phyloP scores from a whole-genome alignment of 2,113 vertebrate species.

The Danionella cerebrum region DNA sequence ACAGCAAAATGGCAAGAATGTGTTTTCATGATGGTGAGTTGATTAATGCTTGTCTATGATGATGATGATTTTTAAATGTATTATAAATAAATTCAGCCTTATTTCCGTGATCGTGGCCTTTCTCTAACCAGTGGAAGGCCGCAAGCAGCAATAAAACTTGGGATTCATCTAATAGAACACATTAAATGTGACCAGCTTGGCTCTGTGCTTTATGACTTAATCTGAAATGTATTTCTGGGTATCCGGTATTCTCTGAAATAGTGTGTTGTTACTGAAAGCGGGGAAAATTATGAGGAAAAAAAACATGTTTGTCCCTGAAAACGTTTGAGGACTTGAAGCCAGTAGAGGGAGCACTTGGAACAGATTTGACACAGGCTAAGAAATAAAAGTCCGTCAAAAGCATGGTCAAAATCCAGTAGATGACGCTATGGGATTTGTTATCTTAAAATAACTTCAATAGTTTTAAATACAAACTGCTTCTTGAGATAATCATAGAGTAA shows the following conservation, averaged over 20 bases:
- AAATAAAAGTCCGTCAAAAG: too few relatives aligned
- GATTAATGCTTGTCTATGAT: neutral
- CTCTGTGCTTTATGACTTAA: neutral
- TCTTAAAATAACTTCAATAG: too few relatives aligned
- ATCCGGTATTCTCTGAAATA: neutral
- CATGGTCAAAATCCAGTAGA: neutral
- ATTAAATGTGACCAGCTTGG: neutral
- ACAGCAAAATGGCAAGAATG: neutral
- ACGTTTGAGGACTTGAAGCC: neutral
- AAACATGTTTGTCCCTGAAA: too few relatives aligned
- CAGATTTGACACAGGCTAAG: neutral
- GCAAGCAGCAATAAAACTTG: neutral
- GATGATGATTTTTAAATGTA: neutral
- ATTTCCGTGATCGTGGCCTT: neutral
- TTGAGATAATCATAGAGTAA: too few relatives aligned
- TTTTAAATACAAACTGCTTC: too few relatives aligned
- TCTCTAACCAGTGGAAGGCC: neutral
- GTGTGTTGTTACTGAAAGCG: neutral
- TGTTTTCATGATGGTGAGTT: neutral
- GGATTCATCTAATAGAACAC: neutral
- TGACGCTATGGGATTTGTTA: neutral
- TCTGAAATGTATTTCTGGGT: neutral
- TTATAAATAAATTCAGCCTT: neutral
- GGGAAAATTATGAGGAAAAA: too few relatives aligned
- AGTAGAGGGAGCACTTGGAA: slow-evolving; percentile 15